Base-by-base conservation (phyloP, 2,797 vertebrate species). In the Neostethus bicornis region DNA sequence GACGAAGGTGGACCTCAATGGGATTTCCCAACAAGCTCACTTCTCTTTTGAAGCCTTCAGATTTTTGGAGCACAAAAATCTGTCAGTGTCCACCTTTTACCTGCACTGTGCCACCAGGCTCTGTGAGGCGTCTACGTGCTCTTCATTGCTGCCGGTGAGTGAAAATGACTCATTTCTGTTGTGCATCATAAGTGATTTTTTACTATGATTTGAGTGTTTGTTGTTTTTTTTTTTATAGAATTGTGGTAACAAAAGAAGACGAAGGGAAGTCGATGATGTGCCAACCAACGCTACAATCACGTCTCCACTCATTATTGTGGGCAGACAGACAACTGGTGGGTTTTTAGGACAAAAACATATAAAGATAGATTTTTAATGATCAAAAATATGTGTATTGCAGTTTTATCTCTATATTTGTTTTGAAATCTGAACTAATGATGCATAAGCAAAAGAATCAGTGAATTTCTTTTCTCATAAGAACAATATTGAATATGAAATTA, bases 41-140 rank as follows among this genome's bases (percentile, higher is more conserved):
- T 92, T 90, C 75, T 76, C 75, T 43, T 91, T 92, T 24, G 90
- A 91, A 70, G 87, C 89, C 25, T 91, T 92, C 71, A 68, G 90
- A 73, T 91, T 92, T 42, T 59, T 88, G 39, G 64, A 84, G 64
- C 88, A 92, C 70, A 87, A 77, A 48, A 82, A 91, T 55, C 20
- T 50, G 49, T 64, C 74, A 0, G 11, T 91, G 56, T 92, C 91
- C 23, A 84, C 68, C n/a, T 92, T 91, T 83, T 89, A 86, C 80
- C 58, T 91, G 46, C 88, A 90, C 74, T 90, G 89, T 24, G 19
- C 78, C 61, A 89, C 87, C 53, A 70, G 90, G 51, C 88, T 92
- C 14, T 92, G 91, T 51, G 87, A 90, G 34, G 83, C 63, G 52
- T 58, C 79, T 19, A 14, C 26, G 3, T 93, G 92, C 37, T 11